Evolutionary conservation across 2,113 vertebrate genomes (phyloP), one percentile per base, ranked within the genome.

Genomic region (Pedionomus torquatus): DNA sequence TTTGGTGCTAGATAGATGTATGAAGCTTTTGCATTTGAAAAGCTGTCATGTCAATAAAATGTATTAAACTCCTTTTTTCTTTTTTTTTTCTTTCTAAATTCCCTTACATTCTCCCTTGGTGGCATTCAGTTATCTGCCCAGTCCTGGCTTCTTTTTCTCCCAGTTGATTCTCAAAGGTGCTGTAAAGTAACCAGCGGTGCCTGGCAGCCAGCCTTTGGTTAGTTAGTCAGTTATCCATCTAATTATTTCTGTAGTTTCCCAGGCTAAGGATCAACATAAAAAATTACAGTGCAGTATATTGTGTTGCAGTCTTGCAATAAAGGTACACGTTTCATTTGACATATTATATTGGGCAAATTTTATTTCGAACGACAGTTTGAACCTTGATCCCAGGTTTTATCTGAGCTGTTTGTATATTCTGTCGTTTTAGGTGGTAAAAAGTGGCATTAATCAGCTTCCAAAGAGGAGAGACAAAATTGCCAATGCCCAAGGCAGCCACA

Each of bases 291-390:
- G 76, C 58, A 74, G 44, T 91, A 24, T 82, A 65, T 60, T 48
- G n/a, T 57, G 58, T 39, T 75, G 54, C 63, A 89, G 71, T 83
- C 80, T 95, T 97, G 88, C 96, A 54, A 30, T 54, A 54, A 54
- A 98, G 95, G 97, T 97, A 94, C 91, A 81, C 78, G 35, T 95
- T 97, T 98, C 91, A 97, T 97, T 98, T 96, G 91, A 93, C 64
- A 23, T 31, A 10, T 39, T 91, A n/a, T 41, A 66, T 77, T 48
- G 33, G 46, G 23, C 11, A 41, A 15, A 66, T 82, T 90, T 89
- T 74, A 41, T 79, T 95, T 95, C 63, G 31, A 61, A 37, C 79
- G 49, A 64, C 37, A 41, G 4, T 79, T 57, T 94, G 87, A 58
- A 52, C 71, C 60, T 90, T 69, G 49, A 46, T 66, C 75, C 0